Evolutionary conservation across 2,113 vertebrate species (phyloP), one percentile per base, ranked within the genome.

Genomic region (Morphnarchus princeps): DNA sequence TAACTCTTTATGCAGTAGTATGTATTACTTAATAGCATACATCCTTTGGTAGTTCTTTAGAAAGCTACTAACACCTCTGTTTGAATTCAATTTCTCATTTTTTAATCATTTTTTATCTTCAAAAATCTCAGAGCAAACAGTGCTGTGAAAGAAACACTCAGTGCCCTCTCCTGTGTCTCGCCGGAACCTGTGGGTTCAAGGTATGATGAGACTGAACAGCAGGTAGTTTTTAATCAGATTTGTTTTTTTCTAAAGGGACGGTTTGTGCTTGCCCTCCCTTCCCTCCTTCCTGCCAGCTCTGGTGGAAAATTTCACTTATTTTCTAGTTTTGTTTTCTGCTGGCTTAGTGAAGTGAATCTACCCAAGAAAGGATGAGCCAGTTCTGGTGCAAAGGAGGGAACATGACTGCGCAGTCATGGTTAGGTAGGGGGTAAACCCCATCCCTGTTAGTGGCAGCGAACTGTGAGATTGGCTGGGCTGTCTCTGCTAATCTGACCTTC

Each of bases 401-500:
- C 28, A 18, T 5, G 13, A 29, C 19, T 34, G 18, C 14, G 2
- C 20, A 21, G n/a, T 50, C 13, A 20, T 0, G 6, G 18, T 36
- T 63, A 22, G 10, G 17, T 5, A 47, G 38, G 25, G 66, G 10
- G 7, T 72, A 55, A 94, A 88, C 20, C 34, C 32, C 17, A 22
- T 50, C 21, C 22, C 40, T 20, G 2, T 34, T 54, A 16, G 7
- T 29, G 32, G 19, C 71, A 74, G 47, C 0, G 1, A 58, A 26
- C 36, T 81, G 13, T 49, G 63, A 24, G 28, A 16, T 31, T 38
- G 42, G 7, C 43, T 93, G 58, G 32, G 45, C 55, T 76, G 42
- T 57, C n/a, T 52, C 19, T 90, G 43, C 25, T 65, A 10, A 57
- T 77, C 16, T 38, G 67, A 42, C 54, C 67, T 74, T 78, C 21